Evolutionary conservation across 2,888 invertebrate species (phyloP), one percentile per base, ranked within the genome.

Genomic region (Drosophila longiperda): DNA sequence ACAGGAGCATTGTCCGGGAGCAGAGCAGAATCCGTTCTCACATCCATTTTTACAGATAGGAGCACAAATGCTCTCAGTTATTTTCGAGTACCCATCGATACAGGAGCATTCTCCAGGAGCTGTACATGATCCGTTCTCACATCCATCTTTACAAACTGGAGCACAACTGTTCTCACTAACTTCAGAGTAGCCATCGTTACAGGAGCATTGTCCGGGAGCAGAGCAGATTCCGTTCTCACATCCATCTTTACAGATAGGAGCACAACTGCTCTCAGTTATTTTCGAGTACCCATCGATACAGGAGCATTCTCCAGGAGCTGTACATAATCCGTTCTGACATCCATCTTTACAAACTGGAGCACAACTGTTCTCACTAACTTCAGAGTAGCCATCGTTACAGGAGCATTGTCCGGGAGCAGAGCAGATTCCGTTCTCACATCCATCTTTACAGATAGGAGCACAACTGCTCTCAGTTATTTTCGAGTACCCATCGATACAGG

Each of bases 371-470:
- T 23, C 33, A 42, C 23, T 53, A 0, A 54, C 0, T 26, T 32
- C 2, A 3, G 23, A 32, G 9, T 33, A 53, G 12, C 62, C 62
- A 15, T 54, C 26, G 1, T 33, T n/a, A 12, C 78, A 78, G 1
- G 36, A 7, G 42, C 78, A 79, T 9, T 36, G 9, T 0, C 55
- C 66, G 0, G 78, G 78, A 4, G 52, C 45, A 23, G 26, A 52
- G 34, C 78, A 78, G 17, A 20, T 48, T 5, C 78, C 78, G 33
- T 78, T 73, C 26, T 40, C 29, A 49, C 79, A 79, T 6, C 42
- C 75, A 5, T 23, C 40, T 0, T 90, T 79, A 74, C 94, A 94
- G 1, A 89, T 59, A 0, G 93, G 91, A 11, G 75, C 73, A 53
- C 92, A 92, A 1, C 29, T 70, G 42, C 33, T 66, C 11, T 26